These are phyloP conservation scores for Busseola fusca DNA, from an alignment of 2,888 invertebrate genomes.

Conservation along the genomic window DNA sequence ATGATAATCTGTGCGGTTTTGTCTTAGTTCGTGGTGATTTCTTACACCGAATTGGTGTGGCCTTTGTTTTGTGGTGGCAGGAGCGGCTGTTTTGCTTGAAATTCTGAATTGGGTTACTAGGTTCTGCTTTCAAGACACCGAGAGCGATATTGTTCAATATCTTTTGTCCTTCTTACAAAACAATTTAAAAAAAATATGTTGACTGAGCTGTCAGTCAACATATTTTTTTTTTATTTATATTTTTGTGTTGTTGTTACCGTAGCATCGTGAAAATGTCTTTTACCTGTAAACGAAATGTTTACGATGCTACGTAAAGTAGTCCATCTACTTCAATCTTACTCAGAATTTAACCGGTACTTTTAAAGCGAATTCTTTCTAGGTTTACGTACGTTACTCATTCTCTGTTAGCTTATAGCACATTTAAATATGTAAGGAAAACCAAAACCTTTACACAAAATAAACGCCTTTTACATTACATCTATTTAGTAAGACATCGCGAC, in stretches of 20 bases:
- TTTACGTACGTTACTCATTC: neutral
- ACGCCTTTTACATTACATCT: neutral
- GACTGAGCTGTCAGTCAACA: too few species aligned
- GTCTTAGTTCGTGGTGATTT: neutral
- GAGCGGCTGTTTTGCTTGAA: too few species aligned
- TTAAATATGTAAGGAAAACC: neutral
- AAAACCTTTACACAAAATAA: neutral
- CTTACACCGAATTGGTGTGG: neutral
- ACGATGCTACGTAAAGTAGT: neutral
- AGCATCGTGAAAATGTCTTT: too few species aligned
- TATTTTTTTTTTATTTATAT: too few species aligned
- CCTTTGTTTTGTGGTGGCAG: neutral
- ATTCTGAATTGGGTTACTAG: neutral
- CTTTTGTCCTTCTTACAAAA: neutral
- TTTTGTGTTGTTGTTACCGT: too few species aligned
- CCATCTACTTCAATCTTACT: neutral
- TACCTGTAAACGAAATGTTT: too few species aligned
- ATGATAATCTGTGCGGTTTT: conserved; percentile 14
- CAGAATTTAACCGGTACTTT: neutral
- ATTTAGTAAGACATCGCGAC: conserved; percentile 24
- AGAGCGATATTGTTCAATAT: neutral
- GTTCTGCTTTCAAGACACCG: neutral
- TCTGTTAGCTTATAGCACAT: neutral
- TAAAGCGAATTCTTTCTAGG: neutral
- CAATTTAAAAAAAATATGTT: neutral